Percentiles rank a stretch among this genome's conserved stretches.
phyloP scores from a whole-genome alignment of 2,113 vertebrate genomes.

The Percopsis transmontana region DNA sequence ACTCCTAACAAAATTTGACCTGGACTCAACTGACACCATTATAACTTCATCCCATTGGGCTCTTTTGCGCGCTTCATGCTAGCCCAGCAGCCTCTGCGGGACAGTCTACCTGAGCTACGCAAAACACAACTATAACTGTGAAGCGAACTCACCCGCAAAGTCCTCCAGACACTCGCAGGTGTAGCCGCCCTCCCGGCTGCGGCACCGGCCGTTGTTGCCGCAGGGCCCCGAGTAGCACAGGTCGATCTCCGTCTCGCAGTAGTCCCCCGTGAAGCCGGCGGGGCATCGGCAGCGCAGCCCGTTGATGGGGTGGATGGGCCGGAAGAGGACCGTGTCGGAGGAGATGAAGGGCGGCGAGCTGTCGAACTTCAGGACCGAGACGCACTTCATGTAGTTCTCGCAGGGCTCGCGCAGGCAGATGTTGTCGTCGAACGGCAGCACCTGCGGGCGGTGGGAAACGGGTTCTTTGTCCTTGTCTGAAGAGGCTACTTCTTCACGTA shows the following conservation, averaged over 20 bases:
- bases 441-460: constrained; percentile 52
- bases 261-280: constrained; percentile 90
- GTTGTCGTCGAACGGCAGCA: constrained; percentile 97
- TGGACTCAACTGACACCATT: too few relatives aligned
- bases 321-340: constrained; percentile 91
- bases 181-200: constrained; percentile 92
- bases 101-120: background rate
- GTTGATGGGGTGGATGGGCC: constrained; percentile 94
- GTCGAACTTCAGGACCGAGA: constrained; percentile 94
- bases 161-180: constrained; percentile 90
- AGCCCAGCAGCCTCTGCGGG: too few relatives aligned
- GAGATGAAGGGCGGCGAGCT: constrained; percentile 93
- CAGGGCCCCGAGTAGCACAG: constrained; percentile 96
- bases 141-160: constrained; percentile 85
- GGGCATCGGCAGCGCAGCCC: constrained; percentile 95
- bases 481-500: too few relatives aligned
- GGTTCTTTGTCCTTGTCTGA: background rate
- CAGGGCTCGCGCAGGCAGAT: constrained; percentile 95
- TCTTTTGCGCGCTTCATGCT: too few relatives aligned
- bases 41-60: too few relatives aligned
- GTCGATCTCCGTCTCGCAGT: constrained; percentile 95
- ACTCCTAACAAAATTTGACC: too few relatives aligned
- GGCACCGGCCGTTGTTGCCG: constrained; percentile 85
- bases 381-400: constrained; percentile 99
- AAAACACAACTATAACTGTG: background rate